Evolutionary conservation across 2,888 invertebrate species (phyloP), one percentile per base, ranked within the genome.

Genomic region (Drosophila heteroneura): DNA sequence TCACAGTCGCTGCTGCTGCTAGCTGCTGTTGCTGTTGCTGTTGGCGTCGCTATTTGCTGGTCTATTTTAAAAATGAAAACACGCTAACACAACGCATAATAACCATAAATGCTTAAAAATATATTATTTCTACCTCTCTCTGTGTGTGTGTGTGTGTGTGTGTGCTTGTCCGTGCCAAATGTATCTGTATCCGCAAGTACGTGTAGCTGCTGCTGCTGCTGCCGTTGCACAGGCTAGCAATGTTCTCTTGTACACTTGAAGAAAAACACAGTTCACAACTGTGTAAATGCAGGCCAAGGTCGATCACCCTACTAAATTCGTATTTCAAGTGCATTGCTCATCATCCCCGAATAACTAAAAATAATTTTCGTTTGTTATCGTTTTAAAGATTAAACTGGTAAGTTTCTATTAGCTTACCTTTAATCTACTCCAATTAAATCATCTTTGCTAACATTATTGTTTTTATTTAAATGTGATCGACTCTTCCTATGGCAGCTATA

Each of bases 31-130:
- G 67, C 5, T 10, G 16, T n/a, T 37, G 19, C n/a, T 22, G 54
- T 28, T 28, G 67, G 47, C 35, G 51, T 44, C 39, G 73, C 10
- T 32, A 39, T 39, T 30, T 58, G 28, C 69, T 69, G 63, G 57
- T 64, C 66, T 60, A 72, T 69, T 80, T 81, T 73, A 72, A 77
- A 81, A 77, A 80, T 80, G 69, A 76, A 75, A 81, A 72, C 77
- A 74, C 81, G 67, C 77, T 57, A 80, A 80, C 69, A 66, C 70
- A 58, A 65, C 73, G 77, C 74, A 74, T 81, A 76, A 76, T 73
- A 76, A 73, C 69, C 79, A 79, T 81, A 83, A 81, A 87, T 74
- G 82, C 65, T 71, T 79, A 32, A 58, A 78, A 74, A 22, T 22
- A 78, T 76, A 82, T 75, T 44, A 67, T 47, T 51, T 54, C 54